Evolutionary conservation across 2,113 vertebrate genomes (phyloP), one percentile per base, ranked within the genome.

Genomic region (Trichechus manatus): DNA sequence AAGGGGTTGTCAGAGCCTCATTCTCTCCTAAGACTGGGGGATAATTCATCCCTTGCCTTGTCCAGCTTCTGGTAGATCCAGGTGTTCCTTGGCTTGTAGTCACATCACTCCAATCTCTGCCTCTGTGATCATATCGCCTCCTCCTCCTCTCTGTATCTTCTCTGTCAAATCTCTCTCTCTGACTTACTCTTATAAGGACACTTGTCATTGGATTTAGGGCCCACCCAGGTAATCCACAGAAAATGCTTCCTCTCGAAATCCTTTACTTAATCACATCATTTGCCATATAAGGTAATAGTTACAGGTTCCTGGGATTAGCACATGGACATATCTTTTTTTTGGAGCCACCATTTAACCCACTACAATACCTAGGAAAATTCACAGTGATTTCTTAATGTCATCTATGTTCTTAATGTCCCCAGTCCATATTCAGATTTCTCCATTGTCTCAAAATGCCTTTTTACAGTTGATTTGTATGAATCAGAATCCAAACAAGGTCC

Each of bases 391-490:
- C 31, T 87, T 59, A 87, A 81, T 4, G 14, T 84, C 63, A 63
- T 23, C 23, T 77, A 70, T 93, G 66, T 90, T 95, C 66, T 64
- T 90, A 50, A 78, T 87, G 13, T 83, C 9, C 33, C 27, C 27
- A 68, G 29, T 80, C 22, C 68, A 86, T 66, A 89, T 75, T 86
- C 59, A 42, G n/a, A 87, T 91, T 95, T 96, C 31, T 78, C 39
- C 42, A 10, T 56, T 91, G 83, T 83, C 84, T 97, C 79, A 89
- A 89, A 97, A 77, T 84, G 17, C 5, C 22, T 59, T 68, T 93
- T 79, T 83, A 70, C 61, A 87, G 63, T 14, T 36, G 36, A 22
- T 86, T 95, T 74, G 25, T 85, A 89, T 91, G 70, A 87, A 68
- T 96, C 53, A 80, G 61, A 56, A 64, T 83, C 42, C 78, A 59